A percentile compares a stretch with the other conserved stretches of the same genome.
phyloP scores from a whole-genome alignment of 2,113 vertebrate species.

The Indri indri region DNA sequence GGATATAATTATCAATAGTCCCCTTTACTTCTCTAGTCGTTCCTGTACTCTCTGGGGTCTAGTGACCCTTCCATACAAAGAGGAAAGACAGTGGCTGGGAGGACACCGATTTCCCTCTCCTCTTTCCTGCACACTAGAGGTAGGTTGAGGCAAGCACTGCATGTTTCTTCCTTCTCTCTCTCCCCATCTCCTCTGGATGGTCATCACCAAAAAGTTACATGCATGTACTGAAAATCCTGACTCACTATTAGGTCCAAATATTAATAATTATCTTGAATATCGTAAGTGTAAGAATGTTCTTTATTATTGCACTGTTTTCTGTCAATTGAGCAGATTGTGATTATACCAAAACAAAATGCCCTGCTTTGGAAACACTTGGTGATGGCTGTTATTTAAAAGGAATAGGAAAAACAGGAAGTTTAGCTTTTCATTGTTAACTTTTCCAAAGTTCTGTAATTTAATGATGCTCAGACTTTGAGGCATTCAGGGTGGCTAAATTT shows the following conservation, averaged over 20 bases:
- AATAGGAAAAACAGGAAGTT: background rate
- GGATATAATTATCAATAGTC: background rate
- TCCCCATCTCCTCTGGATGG: background rate
- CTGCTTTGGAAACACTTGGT: constrained; percentile 10
- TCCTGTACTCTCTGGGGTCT: background rate
- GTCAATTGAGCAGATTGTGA: background rate
- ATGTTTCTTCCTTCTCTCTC: background rate
- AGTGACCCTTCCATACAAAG: background rate
- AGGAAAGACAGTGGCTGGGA: background rate
- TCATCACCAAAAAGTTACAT: background rate
- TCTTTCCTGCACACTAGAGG: background rate
- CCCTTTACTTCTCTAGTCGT: background rate
- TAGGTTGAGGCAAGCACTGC: background rate
- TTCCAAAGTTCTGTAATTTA: background rate
- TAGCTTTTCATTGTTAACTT: background rate
- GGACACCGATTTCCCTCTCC: background rate
- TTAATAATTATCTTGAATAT: background rate
- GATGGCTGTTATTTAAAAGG: background rate
- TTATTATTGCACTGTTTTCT: background rate
- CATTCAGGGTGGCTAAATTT: background rate
- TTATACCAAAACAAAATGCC: background rate
- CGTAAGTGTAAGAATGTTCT: background rate
- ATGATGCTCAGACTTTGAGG: background rate
- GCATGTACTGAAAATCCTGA: background rate
- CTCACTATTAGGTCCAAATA: background rate